Base-by-base conservation (phyloP, 1,140 invertebrate genomes). In the Glossosoma conforme region DNA sequence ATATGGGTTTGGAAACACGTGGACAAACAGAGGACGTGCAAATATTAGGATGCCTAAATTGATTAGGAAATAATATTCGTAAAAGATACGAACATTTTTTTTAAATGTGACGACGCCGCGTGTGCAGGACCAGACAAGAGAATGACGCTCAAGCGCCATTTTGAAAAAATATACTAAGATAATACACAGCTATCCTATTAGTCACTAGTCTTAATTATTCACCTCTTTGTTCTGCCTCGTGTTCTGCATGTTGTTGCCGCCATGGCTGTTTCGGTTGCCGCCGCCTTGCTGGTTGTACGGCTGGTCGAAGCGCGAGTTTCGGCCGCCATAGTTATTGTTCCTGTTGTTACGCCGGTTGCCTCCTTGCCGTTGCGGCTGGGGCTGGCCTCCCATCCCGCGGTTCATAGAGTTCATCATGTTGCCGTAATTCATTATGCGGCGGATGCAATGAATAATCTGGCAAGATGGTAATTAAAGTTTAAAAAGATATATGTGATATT, bases 371-470 rank as follows among this genome's bases (percentile, higher is more conserved):
- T 45, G 32, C 6, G 44, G 21, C 14, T 58, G 56, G 10, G 52
- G 56, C 21, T 44, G 41, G 18, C 48, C 48, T 10, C 48, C 41
- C 40, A 51, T 51, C 21, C 48, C 48, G 22, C 48, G 48, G 40
- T 42, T 42, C 40, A 42, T 42, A 37, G 15, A 42, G 36, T 41
- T 44, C 33, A 47, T 49, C 38, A 48, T 54, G 19, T 43, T 44
- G 11, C 25, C 24, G 40, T 45, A 17, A 5, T 43, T 35, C 28
- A 37, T 33, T 4, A n/a, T n/a, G n/a, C n/a, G n/a, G n/a, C n/a
- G n/a, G n/a, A n/a, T n/a, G n/a, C n/a, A n/a, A n/a, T n/a, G n/a
- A n/a, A n/a, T n/a, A n/a, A n/a, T n/a, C n/a, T n/a, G n/a, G n/a
- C n/a, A n/a, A n/a, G n/a, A n/a, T n/a, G n/a, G n/a, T n/a, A n/a